Evolutionary conservation across 2,888 invertebrate species (phyloP).

Genomic region (Atethmia centrago): DNA sequence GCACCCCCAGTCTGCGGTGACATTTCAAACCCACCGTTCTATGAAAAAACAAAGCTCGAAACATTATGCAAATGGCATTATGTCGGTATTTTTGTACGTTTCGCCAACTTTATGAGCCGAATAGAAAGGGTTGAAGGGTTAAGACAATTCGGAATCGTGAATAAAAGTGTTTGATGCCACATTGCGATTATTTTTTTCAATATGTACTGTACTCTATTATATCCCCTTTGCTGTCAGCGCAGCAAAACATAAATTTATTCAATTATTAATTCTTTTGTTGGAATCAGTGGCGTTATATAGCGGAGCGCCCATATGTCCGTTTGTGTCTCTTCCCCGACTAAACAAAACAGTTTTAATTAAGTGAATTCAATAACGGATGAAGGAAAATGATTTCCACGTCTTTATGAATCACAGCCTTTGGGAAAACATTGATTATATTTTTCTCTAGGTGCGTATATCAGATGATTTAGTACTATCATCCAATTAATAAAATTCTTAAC

Average conservation of each 20-base stretch:
- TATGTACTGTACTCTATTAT: conserved; percentile 74
- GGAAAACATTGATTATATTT: not conserved
- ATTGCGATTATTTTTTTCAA: conserved; percentile 79
- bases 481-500: conserved; percentile 27
- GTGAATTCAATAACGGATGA: not conserved
- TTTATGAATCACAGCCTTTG: not conserved
- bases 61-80: conserved; percentile 91
- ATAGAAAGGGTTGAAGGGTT: conserved; percentile 88
- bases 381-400: not conserved
- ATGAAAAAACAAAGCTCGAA: conserved; percentile 89
- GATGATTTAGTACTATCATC: not conserved
- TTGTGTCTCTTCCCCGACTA: conserved; percentile 3
- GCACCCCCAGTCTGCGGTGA: conserved; percentile 88
- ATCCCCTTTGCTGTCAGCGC: conserved; percentile 59
- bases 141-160: conserved; percentile 82
- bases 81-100: conserved; percentile 89
- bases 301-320: conserved; percentile 44
- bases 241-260: conserved; percentile 61
- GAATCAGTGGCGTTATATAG: conserved; percentile 44
- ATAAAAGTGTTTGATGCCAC: conserved; percentile 84
- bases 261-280: conserved; percentile 63
- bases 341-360: conserved; percentile 5
- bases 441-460: not conserved
- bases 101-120: conserved; percentile 88
- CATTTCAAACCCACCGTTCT: conserved; percentile 88